Conservation (phyloP, 1,140 invertebrate genomes). For the Danaus melanippus region DNA sequence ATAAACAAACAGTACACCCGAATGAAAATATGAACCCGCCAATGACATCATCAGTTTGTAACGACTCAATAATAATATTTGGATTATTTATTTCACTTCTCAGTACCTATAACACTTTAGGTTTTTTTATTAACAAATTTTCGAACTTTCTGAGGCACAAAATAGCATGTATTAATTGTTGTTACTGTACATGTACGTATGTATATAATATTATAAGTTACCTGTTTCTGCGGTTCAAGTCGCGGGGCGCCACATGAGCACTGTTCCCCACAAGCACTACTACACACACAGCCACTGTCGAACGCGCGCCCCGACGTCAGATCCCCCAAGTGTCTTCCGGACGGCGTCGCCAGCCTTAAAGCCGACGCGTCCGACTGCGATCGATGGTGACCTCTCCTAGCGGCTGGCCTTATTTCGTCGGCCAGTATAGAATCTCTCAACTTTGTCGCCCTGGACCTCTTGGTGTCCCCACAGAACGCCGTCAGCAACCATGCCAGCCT, state of each 20-base stretch:
- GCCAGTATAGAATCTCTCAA: constrained; percentile 90
- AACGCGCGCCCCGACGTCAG: constrained; percentile 94
- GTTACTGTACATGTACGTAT: too few relatives aligned
- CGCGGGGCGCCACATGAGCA: constrained; percentile 74
- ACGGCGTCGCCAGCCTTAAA: constrained; percentile 68
- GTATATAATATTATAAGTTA: constrained; percentile 15
- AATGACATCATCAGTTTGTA: too few relatives aligned
- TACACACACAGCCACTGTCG: constrained; percentile 96
- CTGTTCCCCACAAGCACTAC: constrained; percentile 84
- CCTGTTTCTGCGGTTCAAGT: constrained; percentile 55
- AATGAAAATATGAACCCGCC: too few relatives aligned
- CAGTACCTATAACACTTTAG: too few relatives aligned
- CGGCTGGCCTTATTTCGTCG: constrained; percentile 83
- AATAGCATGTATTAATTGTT: too few relatives aligned
- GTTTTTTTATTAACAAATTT: too few relatives aligned
- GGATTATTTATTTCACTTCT: too few relatives aligned
- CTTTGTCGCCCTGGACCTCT: constrained; percentile 90
- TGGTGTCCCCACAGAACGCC: constrained; percentile 91
- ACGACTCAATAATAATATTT: too few relatives aligned
- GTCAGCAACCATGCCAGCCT: constrained; percentile 96
- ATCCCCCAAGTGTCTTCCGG: constrained; percentile 86
- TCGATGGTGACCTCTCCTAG: constrained; percentile 79
- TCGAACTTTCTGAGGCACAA: too few relatives aligned
- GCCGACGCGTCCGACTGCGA: constrained; percentile 93
- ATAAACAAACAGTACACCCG: too few relatives aligned